These are phyloP conservation scores for Aphodius granarius DNA, from an alignment of 2,888 invertebrate genomes.

Conservation along the genomic window DNA sequence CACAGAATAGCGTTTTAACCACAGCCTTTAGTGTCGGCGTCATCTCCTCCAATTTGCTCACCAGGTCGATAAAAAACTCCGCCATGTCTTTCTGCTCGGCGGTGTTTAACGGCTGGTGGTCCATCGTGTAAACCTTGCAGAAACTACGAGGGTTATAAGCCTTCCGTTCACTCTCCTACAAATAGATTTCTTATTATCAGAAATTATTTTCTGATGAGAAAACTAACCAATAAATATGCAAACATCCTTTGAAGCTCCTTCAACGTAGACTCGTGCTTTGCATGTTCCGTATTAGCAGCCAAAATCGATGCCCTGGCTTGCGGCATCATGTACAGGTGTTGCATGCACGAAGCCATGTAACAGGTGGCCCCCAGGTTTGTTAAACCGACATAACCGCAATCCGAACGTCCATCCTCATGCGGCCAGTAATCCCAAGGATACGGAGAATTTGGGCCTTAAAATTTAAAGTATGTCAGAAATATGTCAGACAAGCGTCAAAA, in stretches of 20 bases:
- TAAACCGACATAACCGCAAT: conserved; percentile 92
- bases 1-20: conserved; percentile 90
- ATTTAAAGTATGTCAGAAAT: not conserved
- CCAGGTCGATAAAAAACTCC: conserved; percentile 95
- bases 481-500: conserved; percentile 25
- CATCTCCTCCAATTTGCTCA: conserved; percentile 95
- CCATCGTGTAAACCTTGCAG: conserved; percentile 96
- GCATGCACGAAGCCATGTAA: conserved; percentile 97
- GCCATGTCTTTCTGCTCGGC: conserved; percentile 99
- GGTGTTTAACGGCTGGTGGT: conserved; percentile 92
- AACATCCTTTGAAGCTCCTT: conserved; percentile 93
- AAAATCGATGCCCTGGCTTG: conserved; percentile 85
- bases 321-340: conserved; percentile 97
- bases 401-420: conserved; percentile 90
- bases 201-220: not conserved
- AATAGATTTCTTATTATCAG: not conserved
- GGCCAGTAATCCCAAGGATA: conserved; percentile 99
- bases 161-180: conserved; percentile 88
- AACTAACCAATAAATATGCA: conserved; percentile 77
- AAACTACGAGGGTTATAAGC: conserved; percentile 95
- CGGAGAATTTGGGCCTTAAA: conserved; percentile 70
- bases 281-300: conserved; percentile 69
- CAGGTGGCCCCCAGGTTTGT: conserved; percentile 96
- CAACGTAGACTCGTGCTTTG: conserved; percentile 80
- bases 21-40: conserved; percentile 85